Percentiles rank a stretch among this genome's conserved stretches.
These are phyloP conservation scores for Myotis brandtii DNA, from an alignment of 2,113 vertebrate genomes.

Conservation along the genomic window DNA sequence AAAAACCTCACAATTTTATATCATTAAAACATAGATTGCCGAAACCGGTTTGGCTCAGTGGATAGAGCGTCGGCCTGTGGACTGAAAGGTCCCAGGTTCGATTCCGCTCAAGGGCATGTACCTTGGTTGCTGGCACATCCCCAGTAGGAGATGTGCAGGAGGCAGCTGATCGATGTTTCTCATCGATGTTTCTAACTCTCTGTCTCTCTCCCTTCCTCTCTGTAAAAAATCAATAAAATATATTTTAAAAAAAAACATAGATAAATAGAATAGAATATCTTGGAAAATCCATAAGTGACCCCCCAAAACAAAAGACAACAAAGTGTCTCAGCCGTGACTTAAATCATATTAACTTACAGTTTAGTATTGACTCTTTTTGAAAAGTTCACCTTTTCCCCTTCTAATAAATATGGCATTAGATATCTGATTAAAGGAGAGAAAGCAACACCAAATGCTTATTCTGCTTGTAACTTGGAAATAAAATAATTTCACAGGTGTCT, in stretches of 20 bases:
- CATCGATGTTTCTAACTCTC: too few species aligned
- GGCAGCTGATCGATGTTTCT: too few species aligned
- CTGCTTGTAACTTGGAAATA: slow-evolving; percentile 22
- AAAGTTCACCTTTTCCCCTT: background rate
- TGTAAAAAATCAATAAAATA: too few species aligned
- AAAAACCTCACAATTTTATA: slow-evolving; percentile 18
- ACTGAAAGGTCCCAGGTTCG: too few species aligned
- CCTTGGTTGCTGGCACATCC: too few species aligned
- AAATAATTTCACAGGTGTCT: slow-evolving; percentile 2
- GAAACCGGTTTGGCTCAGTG: too few species aligned
- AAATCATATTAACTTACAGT: slow-evolving; percentile 22
- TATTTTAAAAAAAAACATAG: too few species aligned
- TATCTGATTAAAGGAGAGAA: background rate
- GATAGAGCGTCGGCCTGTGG: too few species aligned
- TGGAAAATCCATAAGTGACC: background rate
- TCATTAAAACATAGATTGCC: slow-evolving; percentile 10
- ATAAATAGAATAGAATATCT: background rate
- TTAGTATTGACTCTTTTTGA: background rate
- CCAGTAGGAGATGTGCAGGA: too few species aligned
- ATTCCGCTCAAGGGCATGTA: too few species aligned
- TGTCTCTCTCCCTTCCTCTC: too few species aligned
- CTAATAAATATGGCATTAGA: background rate
- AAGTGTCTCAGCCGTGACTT: background rate
- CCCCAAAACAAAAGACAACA: background rate
- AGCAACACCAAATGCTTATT: background rate